A percentile compares a stretch with the other conserved stretches of the same genome.
These are phyloP conservation scores for Cladopsammia gracilis DNA, from an alignment of 64 coral and sea anemone genomes.

Conservation along the genomic window DNA sequence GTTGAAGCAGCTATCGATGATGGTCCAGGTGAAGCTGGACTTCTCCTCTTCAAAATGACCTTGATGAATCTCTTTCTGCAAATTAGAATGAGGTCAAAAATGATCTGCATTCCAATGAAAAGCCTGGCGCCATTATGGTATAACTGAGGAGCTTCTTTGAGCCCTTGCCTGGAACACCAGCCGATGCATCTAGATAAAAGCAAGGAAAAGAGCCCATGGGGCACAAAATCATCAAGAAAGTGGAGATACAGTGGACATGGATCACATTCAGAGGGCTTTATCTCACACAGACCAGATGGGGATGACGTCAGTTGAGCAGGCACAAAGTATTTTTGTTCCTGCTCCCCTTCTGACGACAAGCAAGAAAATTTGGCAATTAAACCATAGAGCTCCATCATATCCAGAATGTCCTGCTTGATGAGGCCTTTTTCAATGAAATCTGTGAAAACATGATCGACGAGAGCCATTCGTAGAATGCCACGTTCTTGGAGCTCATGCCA, in stretches of 20 bases:
- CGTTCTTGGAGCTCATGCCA: slow-evolving; percentile 36
- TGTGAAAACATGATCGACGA: slow-evolving; percentile 51
- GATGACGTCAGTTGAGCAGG: slow-evolving; percentile 27
- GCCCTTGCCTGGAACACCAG: slow-evolving; percentile 3
- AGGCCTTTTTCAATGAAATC: slow-evolving; percentile 11
- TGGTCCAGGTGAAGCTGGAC: neutral
- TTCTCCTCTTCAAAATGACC: neutral
- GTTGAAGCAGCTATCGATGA: neutral
- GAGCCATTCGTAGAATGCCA: slow-evolving; percentile 44
- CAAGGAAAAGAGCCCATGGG: slow-evolving; percentile 33
- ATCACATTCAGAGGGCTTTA: neutral
- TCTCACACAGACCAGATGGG: slow-evolving; percentile 7
- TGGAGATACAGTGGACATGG: slow-evolving; percentile 53
- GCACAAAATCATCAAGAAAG: slow-evolving; percentile 54
- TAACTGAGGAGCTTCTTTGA: slow-evolving; percentile 7
- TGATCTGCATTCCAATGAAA: neutral
- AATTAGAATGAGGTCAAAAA: slow-evolving; percentile 7
- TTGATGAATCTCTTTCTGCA: slow-evolving; percentile 43
- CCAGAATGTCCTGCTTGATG: slow-evolving; percentile 23
- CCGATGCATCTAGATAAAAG: slow-evolving; percentile 34
- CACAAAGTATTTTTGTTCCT: slow-evolving; percentile 27
- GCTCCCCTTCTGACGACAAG: too few species aligned
- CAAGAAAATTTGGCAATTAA: slow-evolving; percentile 37
- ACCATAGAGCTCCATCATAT: slow-evolving; percentile 60
- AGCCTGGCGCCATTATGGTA: slow-evolving; percentile 30